phyloP scores from a whole-genome alignment of 2,888 invertebrate species.

The Euclidia mi region DNA sequence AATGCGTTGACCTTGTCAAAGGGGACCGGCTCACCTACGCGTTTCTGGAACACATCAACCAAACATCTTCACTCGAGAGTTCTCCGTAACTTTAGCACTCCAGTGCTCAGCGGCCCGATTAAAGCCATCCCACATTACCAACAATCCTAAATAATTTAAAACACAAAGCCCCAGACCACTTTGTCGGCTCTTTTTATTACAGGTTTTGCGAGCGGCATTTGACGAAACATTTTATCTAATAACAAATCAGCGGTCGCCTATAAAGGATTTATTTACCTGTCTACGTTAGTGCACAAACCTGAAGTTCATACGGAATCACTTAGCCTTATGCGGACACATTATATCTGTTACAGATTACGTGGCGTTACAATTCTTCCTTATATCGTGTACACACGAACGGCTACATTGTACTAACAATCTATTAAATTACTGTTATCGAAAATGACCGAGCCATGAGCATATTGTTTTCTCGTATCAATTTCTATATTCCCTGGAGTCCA shows the following conservation, averaged over 20 bases:
- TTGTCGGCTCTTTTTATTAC: constrained; percentile 55
- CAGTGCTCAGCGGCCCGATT: constrained; percentile 34
- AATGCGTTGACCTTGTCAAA: constrained; percentile 49
- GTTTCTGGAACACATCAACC: constrained; percentile 30
- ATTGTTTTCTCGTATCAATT: constrained; percentile 56
- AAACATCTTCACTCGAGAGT: constrained; percentile 27
- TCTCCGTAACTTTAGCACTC: constrained; percentile 31
- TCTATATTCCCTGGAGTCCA: constrained; percentile 42
- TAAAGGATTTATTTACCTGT: constrained; percentile 57
- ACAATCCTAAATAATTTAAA: constrained; percentile 37
- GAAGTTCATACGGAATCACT: constrained; percentile 41
- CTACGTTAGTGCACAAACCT: constrained; percentile 42
- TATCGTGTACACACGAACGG: constrained; percentile 34
- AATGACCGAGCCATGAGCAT: constrained; percentile 32
- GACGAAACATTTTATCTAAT: constrained; percentile 55
- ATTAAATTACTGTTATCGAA: constrained; percentile 51
- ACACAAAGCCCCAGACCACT: constrained; percentile 36
- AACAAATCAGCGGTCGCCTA: constrained; percentile 56
- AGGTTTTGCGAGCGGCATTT: constrained; percentile 50
- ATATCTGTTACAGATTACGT: constrained; percentile 27
- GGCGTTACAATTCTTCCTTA: constrained; percentile 42
- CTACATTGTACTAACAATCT: constrained; percentile 35
- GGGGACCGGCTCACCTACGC: constrained; percentile 48
- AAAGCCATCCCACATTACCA: constrained; percentile 42
- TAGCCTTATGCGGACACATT: constrained; percentile 26